A percentile compares a stretch with the other conserved stretches of the same genome.
phyloP scores from a whole-genome alignment of 2,888 invertebrate genomes.

The Pseudococcus viburni region DNA sequence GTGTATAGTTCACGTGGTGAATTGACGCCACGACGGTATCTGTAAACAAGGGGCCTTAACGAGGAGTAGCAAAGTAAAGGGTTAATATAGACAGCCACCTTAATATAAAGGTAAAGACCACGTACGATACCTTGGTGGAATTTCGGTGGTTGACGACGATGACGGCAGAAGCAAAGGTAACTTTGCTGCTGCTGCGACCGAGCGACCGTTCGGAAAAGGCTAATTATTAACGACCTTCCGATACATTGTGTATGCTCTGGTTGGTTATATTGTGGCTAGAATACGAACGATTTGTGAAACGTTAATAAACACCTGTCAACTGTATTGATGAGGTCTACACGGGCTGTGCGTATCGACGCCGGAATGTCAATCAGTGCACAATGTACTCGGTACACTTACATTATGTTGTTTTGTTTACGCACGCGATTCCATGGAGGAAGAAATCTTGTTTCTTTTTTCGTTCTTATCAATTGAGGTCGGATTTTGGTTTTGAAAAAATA shows the following conservation, averaged over 20 bases:
- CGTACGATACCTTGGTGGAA: background rate
- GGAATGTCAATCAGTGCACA: slow-evolving; percentile 1
- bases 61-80: background rate
- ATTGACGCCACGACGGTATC: no score
- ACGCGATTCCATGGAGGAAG: background rate
- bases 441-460: background rate
- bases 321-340: slow-evolving; percentile 6
- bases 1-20: no score
- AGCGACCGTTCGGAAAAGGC: background rate
- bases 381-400: background rate
- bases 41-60: background rate
- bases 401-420: background rate
- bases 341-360: background rate
- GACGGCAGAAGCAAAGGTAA: background rate
- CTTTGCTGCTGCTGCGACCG: background rate
- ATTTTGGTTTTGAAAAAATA: no score
- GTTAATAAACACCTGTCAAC: slow-evolving; percentile 14
- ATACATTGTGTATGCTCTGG: background rate
- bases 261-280: background rate
- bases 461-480: background rate
- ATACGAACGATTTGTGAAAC: slow-evolving; percentile 8
- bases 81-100: background rate
- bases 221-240: slow-evolving; percentile 4
- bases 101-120: background rate
- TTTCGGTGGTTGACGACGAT: background rate